Conservation (phyloP, 2,888 invertebrate species). For the Lampropteryx suffumata region DNA sequence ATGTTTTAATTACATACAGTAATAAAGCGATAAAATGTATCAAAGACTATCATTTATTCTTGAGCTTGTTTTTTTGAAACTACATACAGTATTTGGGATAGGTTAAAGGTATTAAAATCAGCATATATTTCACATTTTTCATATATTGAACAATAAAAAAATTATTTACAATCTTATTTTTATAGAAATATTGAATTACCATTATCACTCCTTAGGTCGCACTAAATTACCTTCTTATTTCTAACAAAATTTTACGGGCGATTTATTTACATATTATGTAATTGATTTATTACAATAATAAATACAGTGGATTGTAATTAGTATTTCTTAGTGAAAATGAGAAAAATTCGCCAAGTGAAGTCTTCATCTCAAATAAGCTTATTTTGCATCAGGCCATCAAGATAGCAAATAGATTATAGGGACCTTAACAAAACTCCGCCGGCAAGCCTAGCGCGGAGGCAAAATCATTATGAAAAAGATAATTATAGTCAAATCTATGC, state of each 20-base stretch:
- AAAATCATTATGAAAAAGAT: no score
- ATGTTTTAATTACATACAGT: constrained; percentile 80
- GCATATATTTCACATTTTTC: constrained; percentile 37
- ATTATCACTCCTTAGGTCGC: constrained; percentile 23
- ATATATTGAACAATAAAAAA: constrained; percentile 67
- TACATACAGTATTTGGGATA: no score
- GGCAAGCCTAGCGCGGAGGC: no score
- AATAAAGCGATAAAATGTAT: constrained; percentile 55
- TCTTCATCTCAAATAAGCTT: no score
- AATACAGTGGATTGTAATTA: no score
- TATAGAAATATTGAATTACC: constrained; percentile 36
- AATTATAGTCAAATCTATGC: no score
- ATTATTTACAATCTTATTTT: constrained; percentile 65
- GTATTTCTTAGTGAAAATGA: no score
- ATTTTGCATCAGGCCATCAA: no score
- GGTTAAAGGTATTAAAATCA: background rate
- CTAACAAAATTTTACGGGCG: constrained; percentile 17
- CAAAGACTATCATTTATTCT: background rate
- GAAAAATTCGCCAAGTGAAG: no score
- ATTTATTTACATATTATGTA: background rate
- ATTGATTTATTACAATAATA: no score
- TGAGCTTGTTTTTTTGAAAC: background rate
- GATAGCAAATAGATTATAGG: no score
- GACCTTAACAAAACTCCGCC: no score
- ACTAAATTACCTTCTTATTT: constrained; percentile 17